These are phyloP conservation scores for Adoxophyes honmai DNA, from an alignment of 1,140 invertebrate species.

Conservation along the genomic window DNA sequence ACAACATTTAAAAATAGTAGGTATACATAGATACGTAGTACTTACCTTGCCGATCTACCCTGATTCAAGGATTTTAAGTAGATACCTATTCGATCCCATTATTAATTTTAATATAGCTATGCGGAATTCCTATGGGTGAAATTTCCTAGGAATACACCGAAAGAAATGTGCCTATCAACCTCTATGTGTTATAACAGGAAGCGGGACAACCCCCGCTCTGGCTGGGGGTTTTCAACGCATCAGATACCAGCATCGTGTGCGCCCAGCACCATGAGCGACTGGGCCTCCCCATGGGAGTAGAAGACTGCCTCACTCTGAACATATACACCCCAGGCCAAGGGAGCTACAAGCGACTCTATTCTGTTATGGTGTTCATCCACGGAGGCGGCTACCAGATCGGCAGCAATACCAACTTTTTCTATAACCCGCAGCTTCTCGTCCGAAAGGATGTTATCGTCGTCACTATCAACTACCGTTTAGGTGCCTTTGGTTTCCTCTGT, in stretches of 20 bases:
- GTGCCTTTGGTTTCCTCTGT: constrained; percentile 77
- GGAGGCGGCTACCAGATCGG: constrained; percentile 70
- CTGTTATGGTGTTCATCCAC: constrained; percentile 77
- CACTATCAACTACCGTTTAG: constrained; percentile 44
- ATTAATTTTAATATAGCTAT: too few species aligned
- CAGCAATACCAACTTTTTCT: constrained; percentile 52
- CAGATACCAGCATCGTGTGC: constrained; percentile 27
- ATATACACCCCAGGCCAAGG: constrained; percentile 28
- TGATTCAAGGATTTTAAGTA: too few species aligned
- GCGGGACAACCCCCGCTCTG: constrained; percentile 29
- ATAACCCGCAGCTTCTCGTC: constrained; percentile 68
- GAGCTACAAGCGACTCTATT: constrained; percentile 31
- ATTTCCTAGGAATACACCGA: too few species aligned
- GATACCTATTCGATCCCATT: too few species aligned
- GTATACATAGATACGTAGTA: too few species aligned
- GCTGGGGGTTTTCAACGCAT: constrained; percentile 28
- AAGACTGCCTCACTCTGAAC: constrained; percentile 36
- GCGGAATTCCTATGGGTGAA: too few species aligned
- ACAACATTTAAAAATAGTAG: too few species aligned
- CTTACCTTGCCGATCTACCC: too few species aligned
- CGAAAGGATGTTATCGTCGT: constrained; percentile 50
- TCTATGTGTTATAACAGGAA: constrained; percentile 20
- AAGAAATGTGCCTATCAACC: too few species aligned
- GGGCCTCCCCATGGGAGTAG: constrained; percentile 23
- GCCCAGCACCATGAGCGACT: constrained; percentile 23